phyloP scores from a whole-genome alignment of 2,113 vertebrate species.

The Seriola rivoliana region DNA sequence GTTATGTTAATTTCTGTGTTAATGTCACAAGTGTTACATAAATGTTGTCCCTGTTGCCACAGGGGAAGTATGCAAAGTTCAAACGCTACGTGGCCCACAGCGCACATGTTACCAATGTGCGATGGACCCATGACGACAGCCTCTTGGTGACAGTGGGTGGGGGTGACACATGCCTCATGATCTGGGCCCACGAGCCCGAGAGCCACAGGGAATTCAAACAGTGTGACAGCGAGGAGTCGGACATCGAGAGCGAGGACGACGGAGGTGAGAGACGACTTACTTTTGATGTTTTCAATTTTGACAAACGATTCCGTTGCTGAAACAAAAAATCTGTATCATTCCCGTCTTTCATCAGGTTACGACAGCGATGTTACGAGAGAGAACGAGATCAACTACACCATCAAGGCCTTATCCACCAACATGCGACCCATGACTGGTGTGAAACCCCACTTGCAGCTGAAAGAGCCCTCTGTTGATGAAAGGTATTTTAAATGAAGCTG shows the following conservation, averaged over 20 bases:
- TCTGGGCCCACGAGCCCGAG: conserved; percentile 94
- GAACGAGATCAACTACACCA: conserved; percentile 96
- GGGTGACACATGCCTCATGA: conserved; percentile 95
- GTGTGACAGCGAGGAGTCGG: conserved; percentile 97
- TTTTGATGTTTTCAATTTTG: background rate
- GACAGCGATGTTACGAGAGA: conserved; percentile 98
- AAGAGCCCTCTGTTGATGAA: conserved; percentile 95
- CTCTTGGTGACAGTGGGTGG: conserved; percentile 94
- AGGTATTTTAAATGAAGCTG: conserved; percentile 85
- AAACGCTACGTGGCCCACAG: conserved; percentile 97
- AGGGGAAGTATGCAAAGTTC: conserved; percentile 98
- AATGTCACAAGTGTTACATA: conserved; percentile 49
- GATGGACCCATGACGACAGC: conserved; percentile 94
- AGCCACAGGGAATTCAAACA: conserved; percentile 89
- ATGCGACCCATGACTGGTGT: conserved; percentile 94
- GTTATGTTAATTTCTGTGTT: conserved; percentile 50
- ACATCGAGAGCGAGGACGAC: conserved; percentile 96
- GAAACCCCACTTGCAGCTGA: conserved; percentile 96
- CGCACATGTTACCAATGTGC: conserved; percentile 96
- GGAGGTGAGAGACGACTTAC: conserved; percentile 85
- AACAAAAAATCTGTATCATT: background rate
- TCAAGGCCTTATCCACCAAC: conserved; percentile 98
- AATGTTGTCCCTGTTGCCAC: conserved; percentile 50
- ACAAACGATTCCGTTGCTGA: background rate
- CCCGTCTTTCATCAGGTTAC: conserved; percentile 86